Evolutionary conservation across 2,113 vertebrate genomes (phyloP).

Genomic region (Colius striatus): DNA sequence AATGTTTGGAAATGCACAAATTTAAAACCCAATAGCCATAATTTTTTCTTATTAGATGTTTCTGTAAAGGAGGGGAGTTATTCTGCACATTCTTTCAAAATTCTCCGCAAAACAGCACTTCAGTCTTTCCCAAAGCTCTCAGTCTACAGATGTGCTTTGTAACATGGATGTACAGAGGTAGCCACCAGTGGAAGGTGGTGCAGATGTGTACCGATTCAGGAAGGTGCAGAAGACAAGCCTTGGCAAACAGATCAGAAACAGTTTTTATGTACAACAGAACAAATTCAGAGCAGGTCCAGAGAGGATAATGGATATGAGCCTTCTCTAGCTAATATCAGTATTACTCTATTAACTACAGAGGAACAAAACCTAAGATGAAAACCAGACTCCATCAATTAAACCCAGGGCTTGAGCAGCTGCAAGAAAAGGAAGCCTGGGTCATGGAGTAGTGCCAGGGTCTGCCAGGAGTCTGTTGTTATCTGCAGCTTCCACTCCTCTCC

Average conservation of each 20-base stretch:
- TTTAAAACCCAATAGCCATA: fast-evolving
- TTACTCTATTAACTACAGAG: neutral
- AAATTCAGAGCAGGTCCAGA: neutral
- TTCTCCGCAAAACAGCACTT: neutral
- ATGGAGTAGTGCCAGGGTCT: neutral
- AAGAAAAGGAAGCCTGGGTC: neutral
- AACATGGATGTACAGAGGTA: too few relatives aligned
- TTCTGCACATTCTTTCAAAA: neutral
- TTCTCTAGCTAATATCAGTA: neutral
- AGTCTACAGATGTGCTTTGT: neutral
- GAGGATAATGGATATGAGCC: neutral
- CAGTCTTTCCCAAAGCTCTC: neutral
- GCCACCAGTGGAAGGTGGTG: neutral
- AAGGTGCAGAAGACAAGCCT: neutral
- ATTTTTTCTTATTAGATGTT: neutral
- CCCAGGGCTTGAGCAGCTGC: neutral
- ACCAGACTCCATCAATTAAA: neutral
- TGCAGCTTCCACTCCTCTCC: neutral
- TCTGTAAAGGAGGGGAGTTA: neutral
- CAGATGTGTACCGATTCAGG: fast-evolving
- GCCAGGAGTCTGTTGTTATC: neutral
- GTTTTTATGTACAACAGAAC: neutral
- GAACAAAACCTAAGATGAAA: neutral
- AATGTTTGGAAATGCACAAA: neutral
- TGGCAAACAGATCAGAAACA: neutral